Percentiles rank a stretch among this genome's conserved stretches.
These are phyloP conservation scores for Euborellia annulipes DNA, from an alignment of 1,140 invertebrate genomes.

Conservation along the genomic window DNA sequence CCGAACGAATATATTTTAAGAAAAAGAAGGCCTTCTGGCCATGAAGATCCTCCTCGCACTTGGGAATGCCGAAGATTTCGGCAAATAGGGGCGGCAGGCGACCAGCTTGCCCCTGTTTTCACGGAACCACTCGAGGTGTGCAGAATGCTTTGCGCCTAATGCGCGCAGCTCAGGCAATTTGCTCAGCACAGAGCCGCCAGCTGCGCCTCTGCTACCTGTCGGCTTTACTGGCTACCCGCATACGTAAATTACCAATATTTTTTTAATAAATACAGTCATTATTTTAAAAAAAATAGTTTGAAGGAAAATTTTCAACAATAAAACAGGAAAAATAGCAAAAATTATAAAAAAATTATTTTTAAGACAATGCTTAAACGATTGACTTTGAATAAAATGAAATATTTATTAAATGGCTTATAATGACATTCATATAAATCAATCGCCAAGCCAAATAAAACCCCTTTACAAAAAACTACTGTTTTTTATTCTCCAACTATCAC, in stretches of 20 bases:
- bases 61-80: conserved; percentile 95
- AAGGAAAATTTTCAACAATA: too few species aligned
- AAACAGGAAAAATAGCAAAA: conserved; percentile 3
- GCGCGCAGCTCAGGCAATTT: conserved; percentile 65
- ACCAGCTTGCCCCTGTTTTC: conserved; percentile 71
- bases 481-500: too few species aligned
- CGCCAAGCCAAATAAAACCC: too few species aligned
- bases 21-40: too few species aligned
- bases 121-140: conserved; percentile 81
- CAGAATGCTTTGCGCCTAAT: conserved; percentile 68
- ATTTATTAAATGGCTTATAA: too few species aligned
- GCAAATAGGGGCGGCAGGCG: conserved; percentile 83
- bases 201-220: conserved; percentile 11
- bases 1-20: too few species aligned
- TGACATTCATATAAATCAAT: too few species aligned
- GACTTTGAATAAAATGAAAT: conserved; percentile 4
- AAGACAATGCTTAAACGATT: not conserved
- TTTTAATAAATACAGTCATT: conserved; percentile 2
- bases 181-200: conserved; percentile 46
- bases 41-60: conserved; percentile 63
- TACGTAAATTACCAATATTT: conserved; percentile 12
- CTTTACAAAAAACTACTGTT: too few species aligned
- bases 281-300: conserved; percentile 3
- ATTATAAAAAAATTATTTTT: not conserved
- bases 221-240: conserved; percentile 16